Conservation (phyloP, 2,888 invertebrate genomes). For the Pristionchus entomophagus region DNA sequence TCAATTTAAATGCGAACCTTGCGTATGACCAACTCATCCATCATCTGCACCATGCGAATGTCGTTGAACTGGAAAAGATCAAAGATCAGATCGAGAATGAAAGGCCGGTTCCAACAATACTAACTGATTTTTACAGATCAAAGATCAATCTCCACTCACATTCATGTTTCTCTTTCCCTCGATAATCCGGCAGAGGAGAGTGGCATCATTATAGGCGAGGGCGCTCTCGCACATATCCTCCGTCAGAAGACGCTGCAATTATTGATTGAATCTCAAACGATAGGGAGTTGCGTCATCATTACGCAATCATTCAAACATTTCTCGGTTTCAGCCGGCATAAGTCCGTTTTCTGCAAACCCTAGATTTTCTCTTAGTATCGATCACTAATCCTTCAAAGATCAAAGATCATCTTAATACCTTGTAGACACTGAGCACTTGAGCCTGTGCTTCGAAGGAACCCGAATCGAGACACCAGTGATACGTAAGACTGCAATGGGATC, state of each 20-base stretch:
- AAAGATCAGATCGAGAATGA: not conserved
- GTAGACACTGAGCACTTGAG: conserved; percentile 19
- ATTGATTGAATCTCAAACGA: not conserved
- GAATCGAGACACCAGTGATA: conserved; percentile 16
- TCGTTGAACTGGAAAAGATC: conserved; percentile 39
- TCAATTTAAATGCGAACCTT: not conserved
- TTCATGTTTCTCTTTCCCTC: conserved; percentile 33
- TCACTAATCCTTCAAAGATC: not conserved
- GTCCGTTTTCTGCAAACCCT: too few species aligned
- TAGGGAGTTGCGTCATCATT: not conserved
- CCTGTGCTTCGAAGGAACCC: conserved; percentile 27
- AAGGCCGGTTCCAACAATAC: too few species aligned
- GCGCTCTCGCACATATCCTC: conserved; percentile 37
- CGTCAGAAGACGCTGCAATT: conserved; percentile 21
- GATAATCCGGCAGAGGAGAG: conserved; percentile 12
- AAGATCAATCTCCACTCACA: not conserved
- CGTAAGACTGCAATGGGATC: not conserved
- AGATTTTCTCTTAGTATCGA: too few species aligned
- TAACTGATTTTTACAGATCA: conserved; percentile 1
- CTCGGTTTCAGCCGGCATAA: too few species aligned
- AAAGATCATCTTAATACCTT: not conserved
- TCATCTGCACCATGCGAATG: not conserved
- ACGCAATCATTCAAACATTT: not conserved
- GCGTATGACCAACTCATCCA: conserved; percentile 31
- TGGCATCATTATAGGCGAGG: conserved; percentile 34